A percentile compares a stretch with the other conserved stretches of the same genome.
These are phyloP conservation scores for Mycteria americana DNA, from an alignment of 2,797 vertebrate genomes.

Conservation along the genomic window DNA sequence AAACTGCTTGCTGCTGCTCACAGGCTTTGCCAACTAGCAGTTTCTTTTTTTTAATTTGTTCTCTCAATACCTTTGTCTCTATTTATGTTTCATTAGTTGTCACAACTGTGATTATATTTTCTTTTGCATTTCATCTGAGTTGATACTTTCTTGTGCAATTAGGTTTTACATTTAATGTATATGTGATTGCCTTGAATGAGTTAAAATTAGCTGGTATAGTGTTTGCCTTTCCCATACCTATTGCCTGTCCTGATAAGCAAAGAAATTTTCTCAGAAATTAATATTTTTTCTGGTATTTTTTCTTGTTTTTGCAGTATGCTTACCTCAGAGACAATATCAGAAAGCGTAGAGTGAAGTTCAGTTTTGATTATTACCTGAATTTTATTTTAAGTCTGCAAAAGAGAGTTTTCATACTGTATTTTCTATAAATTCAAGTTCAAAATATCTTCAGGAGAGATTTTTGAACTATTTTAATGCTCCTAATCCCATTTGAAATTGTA, in stretches of 20 bases:
- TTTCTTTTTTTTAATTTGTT: not conserved
- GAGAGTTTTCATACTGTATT: not conserved
- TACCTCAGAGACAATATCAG: not conserved
- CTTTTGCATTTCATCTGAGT: not conserved
- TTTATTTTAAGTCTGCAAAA: not conserved
- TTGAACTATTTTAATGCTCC: not conserved
- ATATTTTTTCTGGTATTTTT: not conserved
- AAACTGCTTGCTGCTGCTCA: not conserved
- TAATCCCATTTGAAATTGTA: not conserved
- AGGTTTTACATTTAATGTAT: not conserved
- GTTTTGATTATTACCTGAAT: not conserved
- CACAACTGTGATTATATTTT: not conserved
- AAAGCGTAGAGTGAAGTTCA: not conserved
- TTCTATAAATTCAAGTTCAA: not conserved
- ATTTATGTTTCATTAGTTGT: not conserved
- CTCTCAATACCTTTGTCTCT: not conserved
- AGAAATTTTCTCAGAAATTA: not conserved
- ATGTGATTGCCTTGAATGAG: not conserved
- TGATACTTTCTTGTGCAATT: not conserved
- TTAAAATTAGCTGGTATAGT: not conserved
- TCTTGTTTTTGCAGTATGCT: not conserved
- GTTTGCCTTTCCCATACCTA: not conserved
- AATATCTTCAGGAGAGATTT: not conserved
- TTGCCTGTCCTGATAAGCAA: not conserved
- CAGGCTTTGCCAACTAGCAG: not conserved